Conservation (phyloP, 2,797 vertebrate species). For the Gambelia wislizenii region DNA sequence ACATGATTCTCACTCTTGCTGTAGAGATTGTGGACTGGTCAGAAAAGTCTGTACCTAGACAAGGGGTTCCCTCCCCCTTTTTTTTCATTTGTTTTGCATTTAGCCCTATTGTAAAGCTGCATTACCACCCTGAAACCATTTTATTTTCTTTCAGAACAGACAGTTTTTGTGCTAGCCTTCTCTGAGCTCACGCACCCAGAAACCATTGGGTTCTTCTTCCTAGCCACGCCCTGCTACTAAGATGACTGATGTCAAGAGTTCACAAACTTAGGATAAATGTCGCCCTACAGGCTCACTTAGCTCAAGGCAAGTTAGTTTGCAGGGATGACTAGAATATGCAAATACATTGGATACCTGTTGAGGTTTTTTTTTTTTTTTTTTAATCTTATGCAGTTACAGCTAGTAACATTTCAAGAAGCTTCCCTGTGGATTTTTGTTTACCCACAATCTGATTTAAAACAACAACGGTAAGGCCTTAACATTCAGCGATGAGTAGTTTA, state of each 20-base stretch:
- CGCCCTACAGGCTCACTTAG: not conserved
- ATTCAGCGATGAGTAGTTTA: not conserved
- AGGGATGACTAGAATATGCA: not conserved
- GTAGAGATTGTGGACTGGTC: not conserved
- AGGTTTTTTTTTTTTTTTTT: not conserved
- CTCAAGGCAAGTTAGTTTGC: not conserved
- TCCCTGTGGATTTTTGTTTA: not conserved
- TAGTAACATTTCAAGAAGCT: not conserved
- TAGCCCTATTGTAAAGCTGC: not conserved
- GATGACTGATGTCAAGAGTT: not conserved
- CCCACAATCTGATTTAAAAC: not conserved
- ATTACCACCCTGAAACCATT: not conserved
- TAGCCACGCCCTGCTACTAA: not conserved
- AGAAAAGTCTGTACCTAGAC: not conserved
- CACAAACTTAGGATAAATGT: not conserved
- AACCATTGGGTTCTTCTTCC: not conserved
- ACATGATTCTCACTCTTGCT: too few relatives aligned
- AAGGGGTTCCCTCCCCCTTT: too few relatives aligned
- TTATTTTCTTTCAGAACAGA: not conserved
- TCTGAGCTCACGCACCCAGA: not conserved
- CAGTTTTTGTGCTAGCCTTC: not conserved
- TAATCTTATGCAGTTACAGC: not conserved
- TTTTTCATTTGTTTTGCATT: not conserved
- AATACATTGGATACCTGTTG: not conserved
- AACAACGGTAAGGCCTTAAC: not conserved